Evolutionary conservation across 2,113 vertebrate species (phyloP), one percentile per base, ranked within the genome.

Genomic region (Cochlearius cochlearius): DNA sequence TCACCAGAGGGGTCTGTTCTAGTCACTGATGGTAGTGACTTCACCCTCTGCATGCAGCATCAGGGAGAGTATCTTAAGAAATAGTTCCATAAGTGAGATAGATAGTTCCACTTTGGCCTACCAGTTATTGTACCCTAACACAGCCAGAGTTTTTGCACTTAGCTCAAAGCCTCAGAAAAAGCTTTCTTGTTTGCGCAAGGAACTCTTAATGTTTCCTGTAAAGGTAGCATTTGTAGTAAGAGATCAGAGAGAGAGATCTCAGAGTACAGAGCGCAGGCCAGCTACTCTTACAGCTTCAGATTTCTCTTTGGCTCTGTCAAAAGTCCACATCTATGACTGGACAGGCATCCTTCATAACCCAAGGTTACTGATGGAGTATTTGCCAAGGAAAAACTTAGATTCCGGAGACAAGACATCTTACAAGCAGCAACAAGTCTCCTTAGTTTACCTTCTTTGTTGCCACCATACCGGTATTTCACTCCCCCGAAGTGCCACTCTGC

Each of bases 401-500:
- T 78, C 36, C 88, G 30, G 25, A 92, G 49, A 69, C 36, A 83
- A 84, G 64, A 75, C 78, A 39, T 6, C 64, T 41, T 39, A 52
- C 45, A 90, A 75, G 32, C 56, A 90, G 73, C 47, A 76, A 30
- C 17, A 75, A 77, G 47, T 74, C 21, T 55, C 60, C 29, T 86
- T 49, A 75, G 87, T 97, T 98, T 98, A 99, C 99, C 99, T 97
- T 99, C 99, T 98, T 98, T 98, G 94, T 98, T 99, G 80, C 99
- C 99, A 93, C 99, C 99, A 95, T 99, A 99, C 96, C 96, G 98
- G 96, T 99, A 99, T 94, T 98, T 99, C 92, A 98, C 96, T 88
- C 99, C 99, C 91, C 98, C 99, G 27, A 99, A 99, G 86, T 98
- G 98, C 98, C 98, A 99, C 66, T 99, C 99, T 91, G 99, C 99